Evolutionary conservation across 2,888 invertebrate genomes (phyloP).

Genomic region (Geotrupes spiniger): DNA sequence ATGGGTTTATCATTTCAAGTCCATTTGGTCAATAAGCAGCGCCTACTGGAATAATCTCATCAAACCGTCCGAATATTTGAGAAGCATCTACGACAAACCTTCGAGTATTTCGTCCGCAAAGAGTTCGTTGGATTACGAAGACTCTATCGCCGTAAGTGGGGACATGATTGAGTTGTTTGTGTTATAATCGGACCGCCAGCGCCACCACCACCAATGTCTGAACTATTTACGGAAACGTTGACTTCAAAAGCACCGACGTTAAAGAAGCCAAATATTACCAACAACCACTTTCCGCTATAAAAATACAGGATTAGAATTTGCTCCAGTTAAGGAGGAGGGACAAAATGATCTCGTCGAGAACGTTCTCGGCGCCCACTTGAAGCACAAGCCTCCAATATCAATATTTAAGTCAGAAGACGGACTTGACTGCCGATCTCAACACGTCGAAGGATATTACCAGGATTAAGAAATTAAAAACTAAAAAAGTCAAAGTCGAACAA

Average conservation of each 20-base stretch:
- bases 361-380: constrained; percentile 74
- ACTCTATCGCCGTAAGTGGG: constrained; percentile 31
- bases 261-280: too few species aligned
- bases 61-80: constrained; percentile 89
- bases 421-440: constrained; percentile 88
- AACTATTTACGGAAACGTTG: constrained; percentile 34
- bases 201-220: constrained; percentile 54
- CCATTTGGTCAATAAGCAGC: too few species aligned
- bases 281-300: constrained; percentile 86
- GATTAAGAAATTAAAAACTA: constrained; percentile 90
- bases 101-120: constrained; percentile 53
- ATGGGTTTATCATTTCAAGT: too few species aligned
- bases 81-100: constrained; percentile 67
- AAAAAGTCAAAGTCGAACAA: constrained; percentile 80
- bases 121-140: constrained; percentile 45
- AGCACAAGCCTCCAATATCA: constrained; percentile 75
- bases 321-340: constrained; percentile 77
- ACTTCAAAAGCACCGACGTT: too few species aligned
- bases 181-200: constrained; percentile 53
- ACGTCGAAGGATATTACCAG: constrained; percentile 90
- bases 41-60: constrained; percentile 75
- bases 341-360: constrained; percentile 73
- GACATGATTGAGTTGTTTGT: constrained; percentile 31
- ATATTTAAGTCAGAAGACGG: constrained; percentile 74
- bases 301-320: constrained; percentile 81